Evolutionary conservation across 2,113 vertebrate genomes (phyloP), one percentile per base, ranked within the genome.

Genomic region (Solea senegalensis): DNA sequence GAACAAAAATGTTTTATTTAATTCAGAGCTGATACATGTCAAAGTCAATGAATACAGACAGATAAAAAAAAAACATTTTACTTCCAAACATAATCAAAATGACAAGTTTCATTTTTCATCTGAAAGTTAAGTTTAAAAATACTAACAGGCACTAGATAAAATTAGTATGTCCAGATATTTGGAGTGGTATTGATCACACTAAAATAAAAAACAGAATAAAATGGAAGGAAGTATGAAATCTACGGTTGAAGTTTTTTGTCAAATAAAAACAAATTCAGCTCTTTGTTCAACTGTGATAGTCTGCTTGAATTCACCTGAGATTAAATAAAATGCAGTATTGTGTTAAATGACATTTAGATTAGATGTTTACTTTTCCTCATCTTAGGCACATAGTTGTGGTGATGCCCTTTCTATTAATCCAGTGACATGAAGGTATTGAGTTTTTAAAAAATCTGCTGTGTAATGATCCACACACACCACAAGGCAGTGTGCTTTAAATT

Each of bases 1-100:
- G 12, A 74, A 45, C 6, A 83, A 69, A 1, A 13, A 56, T 52
- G 14, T 48, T 81, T 74, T 41, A 81, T 79, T 88, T 27, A 41
- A 44, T 83, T 74, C 27, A 65, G 45, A 72, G 57, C 48, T 69
- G 15, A 49, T 12, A 16, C 41, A 44, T 9, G 3, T 7, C 5
- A 72, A 72, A 44, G 57, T 50, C 48, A 43, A 55, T 71, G 55
- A 59, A 46, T 54, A 46, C 13, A 59, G 64, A 13, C 46, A 75
- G 43, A 74, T 21, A 21, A 21, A 21, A 21, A 21, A 21, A 21
- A 71, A 76, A 63, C 26, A 52, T 74, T 11, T 45, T 1, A 65
- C 61, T 66, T 21, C 4, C 15, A 53, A 61, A 44, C 10, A 68
- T 49, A 5, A 45, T 28, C 1, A 4, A 26, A 43, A 68, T 34